phyloP scores from a whole-genome alignment of 2,888 invertebrate genomes.

The Lypha dubia region DNA sequence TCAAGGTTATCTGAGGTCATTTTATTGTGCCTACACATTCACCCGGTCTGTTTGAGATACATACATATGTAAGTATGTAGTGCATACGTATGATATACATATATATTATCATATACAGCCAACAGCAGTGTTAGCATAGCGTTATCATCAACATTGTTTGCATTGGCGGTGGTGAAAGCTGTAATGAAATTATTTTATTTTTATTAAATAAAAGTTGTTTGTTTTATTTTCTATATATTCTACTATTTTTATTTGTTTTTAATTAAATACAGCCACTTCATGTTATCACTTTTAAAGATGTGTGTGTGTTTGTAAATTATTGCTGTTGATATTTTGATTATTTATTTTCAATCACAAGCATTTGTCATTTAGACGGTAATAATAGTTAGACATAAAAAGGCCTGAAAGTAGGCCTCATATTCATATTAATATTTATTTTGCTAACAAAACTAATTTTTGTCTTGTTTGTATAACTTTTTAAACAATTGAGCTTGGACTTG shows the following conservation, averaged over 20 bases:
- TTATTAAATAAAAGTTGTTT: slow-evolving; percentile 28
- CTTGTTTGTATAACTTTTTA: no score
- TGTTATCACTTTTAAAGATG: slow-evolving; percentile 37
- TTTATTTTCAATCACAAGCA: slow-evolving; percentile 42
- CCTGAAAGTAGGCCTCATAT: background rate
- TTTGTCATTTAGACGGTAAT: background rate
- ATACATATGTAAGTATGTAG: no score
- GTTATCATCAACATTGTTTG: background rate
- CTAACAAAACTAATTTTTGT: no score
- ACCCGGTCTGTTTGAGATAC: no score
- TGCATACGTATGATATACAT: no score
- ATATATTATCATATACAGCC: no score
- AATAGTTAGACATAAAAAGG: background rate
- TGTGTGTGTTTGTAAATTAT: slow-evolving; percentile 6
- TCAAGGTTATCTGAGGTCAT: slow-evolving; percentile 22
- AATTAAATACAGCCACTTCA: slow-evolving; percentile 45
- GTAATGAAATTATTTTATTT: background rate
- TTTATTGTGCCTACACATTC: background rate
- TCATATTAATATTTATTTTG: background rate
- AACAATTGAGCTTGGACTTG: no score
- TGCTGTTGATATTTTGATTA: slow-evolving; percentile 27
- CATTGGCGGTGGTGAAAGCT: background rate
- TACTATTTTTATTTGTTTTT: slow-evolving; percentile 50
- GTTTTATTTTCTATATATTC: slow-evolving; percentile 19
- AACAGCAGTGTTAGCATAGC: background rate